phyloP scores from a whole-genome alignment of 2,888 invertebrate species.

The Xanthia togata region DNA sequence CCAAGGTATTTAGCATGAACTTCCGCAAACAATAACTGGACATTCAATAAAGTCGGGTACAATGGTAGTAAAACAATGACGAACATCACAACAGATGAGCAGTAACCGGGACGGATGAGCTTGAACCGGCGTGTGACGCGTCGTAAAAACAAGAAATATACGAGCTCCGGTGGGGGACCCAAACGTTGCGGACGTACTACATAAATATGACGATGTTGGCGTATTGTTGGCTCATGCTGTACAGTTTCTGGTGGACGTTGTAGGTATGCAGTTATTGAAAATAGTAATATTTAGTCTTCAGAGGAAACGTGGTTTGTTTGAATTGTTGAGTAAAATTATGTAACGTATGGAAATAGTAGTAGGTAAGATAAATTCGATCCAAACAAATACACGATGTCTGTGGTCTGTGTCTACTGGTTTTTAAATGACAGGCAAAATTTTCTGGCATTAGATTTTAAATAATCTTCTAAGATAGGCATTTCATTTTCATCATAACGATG shows the following conservation, averaged over 20 bases:
- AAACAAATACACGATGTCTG: neutral
- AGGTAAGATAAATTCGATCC: neutral
- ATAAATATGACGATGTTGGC: conserved; percentile 47
- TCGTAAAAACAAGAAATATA: conserved; percentile 56
- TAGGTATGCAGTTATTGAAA: neutral
- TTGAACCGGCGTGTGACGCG: conserved; percentile 21
- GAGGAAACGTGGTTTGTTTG: neutral
- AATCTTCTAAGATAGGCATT: neutral
- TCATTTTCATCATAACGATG: neutral
- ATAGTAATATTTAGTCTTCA: neutral
- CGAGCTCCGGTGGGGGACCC: conserved; percentile 28
- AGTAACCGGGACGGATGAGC: conserved; percentile 19
- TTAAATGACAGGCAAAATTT: neutral
- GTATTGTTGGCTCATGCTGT: conserved; percentile 37
- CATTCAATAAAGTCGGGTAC: conserved; percentile 41
- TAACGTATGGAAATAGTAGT: neutral
- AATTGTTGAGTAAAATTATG: neutral
- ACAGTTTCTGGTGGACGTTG: conserved; percentile 12
- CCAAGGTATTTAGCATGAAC: conserved; percentile 31
- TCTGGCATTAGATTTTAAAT: neutral
- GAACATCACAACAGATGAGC: conserved; percentile 48
- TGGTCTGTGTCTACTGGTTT: neutral
- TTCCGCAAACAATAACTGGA: conserved; percentile 61
- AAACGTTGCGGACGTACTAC: conserved; percentile 22
- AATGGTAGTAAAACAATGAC: conserved; percentile 52